Percentiles rank a stretch among this genome's conserved stretches.
Evolutionary conservation across 2,888 invertebrate genomes (phyloP).

Genomic region (Auanema sp.): DNA sequence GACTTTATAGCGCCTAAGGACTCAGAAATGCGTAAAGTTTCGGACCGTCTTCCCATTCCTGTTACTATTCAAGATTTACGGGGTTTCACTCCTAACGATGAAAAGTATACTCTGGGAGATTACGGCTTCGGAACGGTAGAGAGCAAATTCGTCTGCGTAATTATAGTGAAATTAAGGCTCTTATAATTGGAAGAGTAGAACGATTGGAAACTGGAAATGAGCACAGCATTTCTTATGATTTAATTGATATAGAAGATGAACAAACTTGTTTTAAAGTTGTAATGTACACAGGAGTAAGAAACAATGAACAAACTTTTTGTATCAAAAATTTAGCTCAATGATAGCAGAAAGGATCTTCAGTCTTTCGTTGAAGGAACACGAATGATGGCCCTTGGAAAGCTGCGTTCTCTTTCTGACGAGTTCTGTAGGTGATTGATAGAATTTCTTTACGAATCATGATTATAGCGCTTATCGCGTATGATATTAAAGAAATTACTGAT

Average conservation of each 20-base stretch:
- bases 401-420: slow-evolving; percentile 11
- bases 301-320: too few species aligned
- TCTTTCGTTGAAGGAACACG: slow-evolving; percentile 16
- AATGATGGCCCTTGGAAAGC: slow-evolving; percentile 14
- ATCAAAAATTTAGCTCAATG: slow-evolving; percentile 6
- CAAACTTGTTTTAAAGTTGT: not conserved
- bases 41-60: slow-evolving; percentile 11
- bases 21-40: slow-evolving; percentile 4
- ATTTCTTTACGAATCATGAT: slow-evolving; percentile 1
- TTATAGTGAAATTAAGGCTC: not conserved
- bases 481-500: slow-evolving; percentile 7
- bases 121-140: slow-evolving; percentile 16
- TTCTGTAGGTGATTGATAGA: slow-evolving; percentile 7
- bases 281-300: not conserved
- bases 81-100: slow-evolving; percentile 3
- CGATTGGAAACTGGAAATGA: too few species aligned
- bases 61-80: slow-evolving; percentile 15
- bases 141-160: not conserved
- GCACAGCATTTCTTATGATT: too few species aligned
- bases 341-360: not conserved
- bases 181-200: too few species aligned
- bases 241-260: too few species aligned
- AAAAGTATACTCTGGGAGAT: slow-evolving; percentile 13
- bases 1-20: slow-evolving; percentile 15
- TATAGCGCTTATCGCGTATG: slow-evolving; percentile 16